A percentile compares a stretch with the other conserved stretches of the same genome.
Evolutionary conservation across 1,140 invertebrate species (phyloP).

Genomic region (Drosophila tropicalis): DNA sequence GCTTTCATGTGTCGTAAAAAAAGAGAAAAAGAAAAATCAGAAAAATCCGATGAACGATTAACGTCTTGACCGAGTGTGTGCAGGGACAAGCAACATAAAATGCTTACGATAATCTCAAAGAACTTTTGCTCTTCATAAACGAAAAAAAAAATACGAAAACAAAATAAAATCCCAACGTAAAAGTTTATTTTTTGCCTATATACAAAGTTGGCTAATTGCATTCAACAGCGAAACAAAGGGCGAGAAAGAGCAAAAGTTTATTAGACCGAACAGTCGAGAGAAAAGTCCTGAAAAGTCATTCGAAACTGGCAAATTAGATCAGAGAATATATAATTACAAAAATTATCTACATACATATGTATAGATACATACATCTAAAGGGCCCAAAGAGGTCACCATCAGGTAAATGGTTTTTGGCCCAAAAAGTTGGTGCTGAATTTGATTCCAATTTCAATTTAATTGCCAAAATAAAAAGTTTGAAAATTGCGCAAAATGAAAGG

Average conservation of each 20-base stretch:
- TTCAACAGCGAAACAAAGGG: neutral
- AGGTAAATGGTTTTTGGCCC: too few species aligned
- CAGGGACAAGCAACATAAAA: constrained; percentile 17
- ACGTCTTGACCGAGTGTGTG: neutral
- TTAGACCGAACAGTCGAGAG: neutral
- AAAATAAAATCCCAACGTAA: neutral
- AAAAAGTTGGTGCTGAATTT: too few species aligned
- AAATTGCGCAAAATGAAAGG: too few species aligned
- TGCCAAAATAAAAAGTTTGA: too few species aligned
- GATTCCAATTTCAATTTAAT: too few species aligned
- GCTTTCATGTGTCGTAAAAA: constrained; percentile 4
- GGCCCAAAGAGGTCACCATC: neutral
- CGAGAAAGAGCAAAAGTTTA: neutral
- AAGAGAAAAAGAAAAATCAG: neutral
- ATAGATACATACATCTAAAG: neutral
- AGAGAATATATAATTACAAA: neutral
- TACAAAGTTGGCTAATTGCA: constrained; percentile 38
- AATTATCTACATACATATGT: neutral
- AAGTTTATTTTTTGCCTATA: constrained; percentile 1
- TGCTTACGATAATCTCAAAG: constrained; percentile 31
- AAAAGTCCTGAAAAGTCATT: constrained; percentile 2
- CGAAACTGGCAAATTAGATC: neutral
- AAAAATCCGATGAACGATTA: neutral
- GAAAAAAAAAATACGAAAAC: neutral
- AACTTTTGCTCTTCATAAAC: constrained; percentile 1